Percentiles rank a stretch among this genome's conserved stretches.
Conservation (phyloP, 1,140 invertebrate genomes). For the Anastatus disparis region DNA sequence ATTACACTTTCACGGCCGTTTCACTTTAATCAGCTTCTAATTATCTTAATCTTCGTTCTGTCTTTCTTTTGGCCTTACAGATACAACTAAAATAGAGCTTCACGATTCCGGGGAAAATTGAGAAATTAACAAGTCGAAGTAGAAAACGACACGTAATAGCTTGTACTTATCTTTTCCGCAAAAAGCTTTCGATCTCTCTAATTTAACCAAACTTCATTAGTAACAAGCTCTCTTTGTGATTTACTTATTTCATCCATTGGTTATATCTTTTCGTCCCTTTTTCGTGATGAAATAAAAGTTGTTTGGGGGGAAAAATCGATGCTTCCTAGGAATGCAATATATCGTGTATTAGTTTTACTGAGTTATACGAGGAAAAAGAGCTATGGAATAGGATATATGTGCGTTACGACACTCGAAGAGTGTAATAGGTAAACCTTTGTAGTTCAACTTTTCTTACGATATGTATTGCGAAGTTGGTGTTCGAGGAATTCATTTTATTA, state of each 20-base stretch:
- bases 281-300: background rate
- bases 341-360: conserved; percentile 9
- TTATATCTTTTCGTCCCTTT: background rate
- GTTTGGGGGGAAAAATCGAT: conserved; percentile 9
- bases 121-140: conserved; percentile 3
- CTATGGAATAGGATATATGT: background rate
- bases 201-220: background rate
- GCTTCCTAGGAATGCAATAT: background rate
- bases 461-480: too few relatives aligned
- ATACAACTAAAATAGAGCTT: background rate
- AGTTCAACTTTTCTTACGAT: background rate
- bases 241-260: background rate
- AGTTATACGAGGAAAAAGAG: background rate
- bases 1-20: background rate
- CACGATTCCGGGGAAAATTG: background rate
- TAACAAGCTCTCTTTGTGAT: background rate
- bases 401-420: background rate
- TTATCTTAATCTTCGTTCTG: background rate
- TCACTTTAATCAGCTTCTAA: background rate
- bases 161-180: background rate
- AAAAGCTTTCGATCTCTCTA: conserved; percentile 2
- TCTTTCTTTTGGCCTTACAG: background rate
- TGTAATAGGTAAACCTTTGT: too few relatives aligned
- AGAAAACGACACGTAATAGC: background rate
- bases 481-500: too few relatives aligned